Base-by-base conservation (phyloP, 2,797 vertebrate genomes). In the Falco berigora region DNA sequence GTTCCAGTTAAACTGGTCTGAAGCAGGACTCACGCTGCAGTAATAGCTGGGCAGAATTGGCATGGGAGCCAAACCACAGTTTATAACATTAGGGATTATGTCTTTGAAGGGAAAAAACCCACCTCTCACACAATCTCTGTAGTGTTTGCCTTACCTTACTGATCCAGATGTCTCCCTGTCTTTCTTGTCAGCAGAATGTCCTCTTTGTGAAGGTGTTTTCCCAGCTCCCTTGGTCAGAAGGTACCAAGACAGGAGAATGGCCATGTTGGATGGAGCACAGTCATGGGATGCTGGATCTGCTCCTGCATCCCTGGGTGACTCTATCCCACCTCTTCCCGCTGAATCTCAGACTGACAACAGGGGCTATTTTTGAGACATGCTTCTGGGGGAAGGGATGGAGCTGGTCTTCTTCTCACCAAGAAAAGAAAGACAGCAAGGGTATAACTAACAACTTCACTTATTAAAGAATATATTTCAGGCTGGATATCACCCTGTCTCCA, bases 11-110 rank as follows among this genome's bases (percentile, higher is more conserved):
- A 86, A 92, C 56, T 40, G 77, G 49, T 80, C 80, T 0, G 8
- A 88, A 40, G 59, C 64, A 30, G 85, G 80, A 89, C 42, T 82
- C 32, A 6, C 52, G 71, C 86, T 87, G 92, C 75, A 82, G 64
- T 32, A 87, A 80, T 62, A 77, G 10, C 38, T 46, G 64, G 64
- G 61, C 66, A 89, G 85, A 86, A 78, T 0, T 40, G 10, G 28
- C 0, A 0, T 62, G 81, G 34, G 72, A 96, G 94, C 92, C 92
- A 96, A 96, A 86, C 89, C 93, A 91, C 83, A 64, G 68, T 91
- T 93, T 94, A 75, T 88, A 80, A 80, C 78, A 72, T 68, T 27
- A 69, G 21, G 61, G 88, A 95, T 93, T 83, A 80, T 80, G 68
- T 83, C 75, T 96, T 81, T 92, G 59, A 86, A 86, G 47, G 71